These are phyloP conservation scores for Alectoris magna DNA, from an alignment of 2,797 vertebrate genomes.

Conservation along the genomic window DNA sequence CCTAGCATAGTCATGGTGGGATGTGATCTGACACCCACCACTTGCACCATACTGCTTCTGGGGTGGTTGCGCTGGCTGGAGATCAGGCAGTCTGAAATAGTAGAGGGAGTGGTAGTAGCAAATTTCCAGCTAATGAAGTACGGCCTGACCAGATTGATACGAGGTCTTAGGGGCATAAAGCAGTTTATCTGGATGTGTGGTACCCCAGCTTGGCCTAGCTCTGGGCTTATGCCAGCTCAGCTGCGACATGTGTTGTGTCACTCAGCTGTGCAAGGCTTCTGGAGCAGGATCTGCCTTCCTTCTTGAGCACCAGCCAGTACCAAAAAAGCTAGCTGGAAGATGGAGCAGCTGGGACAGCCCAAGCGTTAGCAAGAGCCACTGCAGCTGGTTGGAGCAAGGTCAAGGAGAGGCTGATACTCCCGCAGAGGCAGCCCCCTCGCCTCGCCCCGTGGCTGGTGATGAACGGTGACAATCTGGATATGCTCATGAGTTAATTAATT, in stretches of 20 bases:
- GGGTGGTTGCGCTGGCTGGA: not conserved
- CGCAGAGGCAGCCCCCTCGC: not conserved
- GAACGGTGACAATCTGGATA: not conserved
- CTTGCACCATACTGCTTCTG: not conserved
- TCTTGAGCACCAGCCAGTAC: not conserved
- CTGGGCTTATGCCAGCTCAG: not conserved
- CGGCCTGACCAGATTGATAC: not conserved
- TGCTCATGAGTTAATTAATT: conserved; percentile 30
- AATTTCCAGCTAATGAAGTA: not conserved
- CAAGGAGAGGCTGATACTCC: not conserved
- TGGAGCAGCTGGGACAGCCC: not conserved
- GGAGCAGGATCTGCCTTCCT: not conserved
- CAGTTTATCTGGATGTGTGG: not conserved
- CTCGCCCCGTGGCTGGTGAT: not conserved
- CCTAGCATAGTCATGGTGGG: not conserved
- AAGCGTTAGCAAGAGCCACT: not conserved
- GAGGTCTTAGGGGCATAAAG: not conserved
- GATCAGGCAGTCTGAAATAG: not conserved
- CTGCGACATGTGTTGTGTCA: not conserved
- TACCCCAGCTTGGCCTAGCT: not conserved
- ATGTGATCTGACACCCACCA: not conserved
- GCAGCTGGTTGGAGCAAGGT: not conserved
- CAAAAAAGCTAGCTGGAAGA: not conserved
- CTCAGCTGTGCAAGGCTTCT: not conserved
- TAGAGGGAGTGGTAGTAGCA: fast-evolving